phyloP scores from a whole-genome alignment of 1,140 invertebrate genomes.

The Oryctes rhinoceros region DNA sequence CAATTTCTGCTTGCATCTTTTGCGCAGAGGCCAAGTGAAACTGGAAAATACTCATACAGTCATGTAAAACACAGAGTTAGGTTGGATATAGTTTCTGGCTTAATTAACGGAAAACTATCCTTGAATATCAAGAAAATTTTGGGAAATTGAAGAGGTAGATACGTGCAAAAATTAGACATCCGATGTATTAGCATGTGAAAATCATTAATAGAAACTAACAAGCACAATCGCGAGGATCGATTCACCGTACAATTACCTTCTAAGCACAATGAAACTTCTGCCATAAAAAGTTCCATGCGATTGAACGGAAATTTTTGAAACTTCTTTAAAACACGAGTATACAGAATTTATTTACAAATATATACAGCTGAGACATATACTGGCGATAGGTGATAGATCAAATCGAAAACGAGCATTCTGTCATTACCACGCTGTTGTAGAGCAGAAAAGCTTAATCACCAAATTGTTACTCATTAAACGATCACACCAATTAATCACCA shows the following conservation, averaged over 20 bases:
- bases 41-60: too few species aligned
- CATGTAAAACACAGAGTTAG: too few species aligned
- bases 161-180: not conserved
- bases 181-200: not conserved
- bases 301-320: not conserved
- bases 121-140: too few species aligned
- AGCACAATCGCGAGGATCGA: not conserved
- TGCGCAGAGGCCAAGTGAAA: too few species aligned
- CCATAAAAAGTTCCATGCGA: not conserved
- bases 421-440: not conserved
- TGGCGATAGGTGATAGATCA: too few species aligned
- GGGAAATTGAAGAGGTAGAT: too few species aligned
- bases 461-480: too few species aligned
- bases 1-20: too few species aligned
- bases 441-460: not conserved
- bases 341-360: not conserved
- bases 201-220: not conserved
- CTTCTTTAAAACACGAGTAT: not conserved
- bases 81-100: too few species aligned
- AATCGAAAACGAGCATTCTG: not conserved
- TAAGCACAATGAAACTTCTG: not conserved
- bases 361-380: not conserved
- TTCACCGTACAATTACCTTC: not conserved
- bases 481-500: too few species aligned
- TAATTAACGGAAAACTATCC: too few species aligned